Base-by-base conservation (phyloP, 2,113 vertebrate genomes). In the Lasiurus borealis region DNA sequence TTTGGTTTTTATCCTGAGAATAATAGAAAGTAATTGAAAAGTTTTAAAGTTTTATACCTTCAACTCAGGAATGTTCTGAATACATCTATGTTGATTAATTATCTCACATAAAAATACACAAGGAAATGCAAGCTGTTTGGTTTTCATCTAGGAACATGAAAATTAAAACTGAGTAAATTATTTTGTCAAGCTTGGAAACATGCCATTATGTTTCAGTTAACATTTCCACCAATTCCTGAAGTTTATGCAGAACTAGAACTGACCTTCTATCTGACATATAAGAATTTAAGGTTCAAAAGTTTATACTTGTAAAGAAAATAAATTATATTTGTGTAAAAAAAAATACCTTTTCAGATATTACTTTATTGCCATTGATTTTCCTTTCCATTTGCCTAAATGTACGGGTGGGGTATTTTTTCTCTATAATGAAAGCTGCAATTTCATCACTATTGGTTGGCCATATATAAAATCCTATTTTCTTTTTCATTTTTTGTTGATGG, bases 371-470 rank as follows among this genome's bases (percentile, higher is more conserved):
- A 68, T 93, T 90, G 23, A 78, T 90, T 96, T 90, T 66, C 6
- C 31, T 81, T 93, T 21, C 16, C 48, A 12, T 27, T 89, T 77
- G 68, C 69, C 25, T 77, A 68, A 86, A 59, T 46, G 6, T 34
- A 18, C 29, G 29, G 21, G 52, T 59, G 59, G 59, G 27, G 2
- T 34, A 80, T 82, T 83, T 36, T 69, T 78, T 71, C 19, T 94
- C 78, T 88, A n/a, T 78, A 34, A 72, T 85, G 11, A 95, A 85
- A 95, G 40, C 31, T 82, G 40, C 8, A 76, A 40, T 93, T 88
- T 88, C 29, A 78, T 75, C 12, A 29, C 9, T 6, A 64, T 48
- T 85, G 16, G n/a, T 82, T 93, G 44, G 68, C 40, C 71, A 87
- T 4, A 90, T 84, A 71, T 57, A 84, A 78, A 92, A 90, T 66